Conservation (phyloP, 2,888 invertebrate genomes). For the Trichopria drosophilae region DNA sequence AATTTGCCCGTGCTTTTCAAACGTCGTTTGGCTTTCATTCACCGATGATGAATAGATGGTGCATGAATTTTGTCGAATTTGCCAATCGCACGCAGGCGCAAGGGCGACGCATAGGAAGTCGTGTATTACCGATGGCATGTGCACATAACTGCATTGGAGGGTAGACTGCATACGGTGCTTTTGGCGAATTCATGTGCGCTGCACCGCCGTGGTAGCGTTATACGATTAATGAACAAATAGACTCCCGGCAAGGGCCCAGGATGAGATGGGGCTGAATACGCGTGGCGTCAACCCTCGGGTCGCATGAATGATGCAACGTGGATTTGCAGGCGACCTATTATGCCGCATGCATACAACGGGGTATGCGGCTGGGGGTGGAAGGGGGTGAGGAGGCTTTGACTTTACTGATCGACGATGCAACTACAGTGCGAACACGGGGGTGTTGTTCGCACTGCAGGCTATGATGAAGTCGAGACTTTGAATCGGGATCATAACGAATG, state of each 20-base stretch:
- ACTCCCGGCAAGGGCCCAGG: slow-evolving; percentile 36
- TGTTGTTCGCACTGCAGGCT: no score
- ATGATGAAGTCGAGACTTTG: no score
- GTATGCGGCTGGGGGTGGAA: background rate
- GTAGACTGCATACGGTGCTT: background rate
- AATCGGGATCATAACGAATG: no score
- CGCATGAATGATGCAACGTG: slow-evolving; percentile 40
- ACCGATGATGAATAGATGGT: no score
- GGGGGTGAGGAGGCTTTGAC: background rate
- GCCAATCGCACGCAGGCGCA: no score
- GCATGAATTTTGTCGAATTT: no score
- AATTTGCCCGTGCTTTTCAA: no score
- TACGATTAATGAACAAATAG: slow-evolving; percentile 57
- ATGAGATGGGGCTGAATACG: slow-evolving; percentile 46
- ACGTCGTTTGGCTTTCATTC: no score
- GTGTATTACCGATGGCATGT: no score
- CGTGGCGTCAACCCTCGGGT: slow-evolving; percentile 44
- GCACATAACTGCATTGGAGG: background rate
- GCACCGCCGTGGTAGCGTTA: slow-evolving; percentile 48
- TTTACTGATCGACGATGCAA: slow-evolving; percentile 5
- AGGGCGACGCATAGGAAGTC: no score
- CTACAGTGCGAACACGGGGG: no score
- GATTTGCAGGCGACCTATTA: slow-evolving; percentile 45
- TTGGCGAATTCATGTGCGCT: background rate
- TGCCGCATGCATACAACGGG: slow-evolving; percentile 39